Base-by-base conservation (phyloP, 2,113 vertebrate genomes). In the Misgurnus anguillicaudatus region DNA sequence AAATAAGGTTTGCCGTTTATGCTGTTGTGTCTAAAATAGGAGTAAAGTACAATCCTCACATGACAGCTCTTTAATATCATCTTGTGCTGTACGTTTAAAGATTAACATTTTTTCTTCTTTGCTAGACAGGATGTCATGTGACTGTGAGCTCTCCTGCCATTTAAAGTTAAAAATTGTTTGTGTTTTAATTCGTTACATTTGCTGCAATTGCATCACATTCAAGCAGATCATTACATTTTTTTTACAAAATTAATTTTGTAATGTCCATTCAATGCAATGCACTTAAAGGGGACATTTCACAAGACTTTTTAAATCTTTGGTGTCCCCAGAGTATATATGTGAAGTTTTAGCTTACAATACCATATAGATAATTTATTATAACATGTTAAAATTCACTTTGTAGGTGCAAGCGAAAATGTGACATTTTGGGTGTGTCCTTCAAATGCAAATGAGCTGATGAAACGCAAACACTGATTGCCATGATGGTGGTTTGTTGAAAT, bases 11-110 rank as follows among this genome's bases (percentile, higher is more conserved):
- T 21, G 19, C 9, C 48, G 65, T 21, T 19, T 60, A 47, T 61
- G 10, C 16, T 45, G 63, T 45, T 51, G 14, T 51, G 9, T 75
- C n/a, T 64, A 39, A 53, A 69, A 79, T 58, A 64, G 82, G 92
- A 84, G 83, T 92, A 91, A 92, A 93, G 92, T 89, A 69, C 86
- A 86, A 39, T 47, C 53, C 66, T 87, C 87, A 92, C 92, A 92
- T 93, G 91, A 93, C 87, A 42, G 83, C 14, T 31, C 41, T 74
- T 86, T 81, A 62, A 81, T 83, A 77, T 75, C 82, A 60, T 84
- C 82, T 68, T 80, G 64, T 86, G 77, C 73, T 64, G 36, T 48
- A 77, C 75, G 91, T 77, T 92, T 93, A 92, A 92, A 91, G 83
- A 92, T 93, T 93, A 91, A 93, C 90, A 78, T 72, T 78, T 72